Percentiles rank a stretch among this genome's conserved stretches.
These are phyloP conservation scores for Phymatocera aterrima DNA, from an alignment of 2,888 invertebrate species.

Conservation along the genomic window DNA sequence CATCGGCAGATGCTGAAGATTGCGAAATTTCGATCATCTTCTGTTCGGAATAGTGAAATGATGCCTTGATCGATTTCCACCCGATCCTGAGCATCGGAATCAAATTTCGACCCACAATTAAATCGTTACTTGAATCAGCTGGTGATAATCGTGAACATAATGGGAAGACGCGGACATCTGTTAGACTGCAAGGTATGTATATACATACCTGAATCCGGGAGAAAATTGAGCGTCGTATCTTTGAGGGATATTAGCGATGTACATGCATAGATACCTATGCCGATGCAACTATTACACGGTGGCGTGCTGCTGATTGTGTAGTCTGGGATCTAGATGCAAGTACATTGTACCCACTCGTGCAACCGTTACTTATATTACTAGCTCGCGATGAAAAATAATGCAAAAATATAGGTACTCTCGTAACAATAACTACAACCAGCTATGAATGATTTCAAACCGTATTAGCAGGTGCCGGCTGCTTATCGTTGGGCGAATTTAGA, in stretches of 20 bases:
- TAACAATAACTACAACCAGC: background rate
- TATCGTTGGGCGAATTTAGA: too few relatives aligned
- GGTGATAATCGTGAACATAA: background rate
- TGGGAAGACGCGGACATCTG: background rate
- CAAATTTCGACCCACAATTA: background rate
- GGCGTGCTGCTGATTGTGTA: constrained; percentile 30
- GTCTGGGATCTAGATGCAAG: constrained; percentile 31
- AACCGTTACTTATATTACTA: constrained; percentile 14
- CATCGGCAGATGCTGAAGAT: too few relatives aligned
- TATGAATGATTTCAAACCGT: constrained; percentile 26
- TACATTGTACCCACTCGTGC: constrained; percentile 22
- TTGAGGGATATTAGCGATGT: constrained; percentile 24
- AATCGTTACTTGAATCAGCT: background rate
- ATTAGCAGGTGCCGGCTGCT: background rate
- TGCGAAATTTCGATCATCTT: too few relatives aligned
- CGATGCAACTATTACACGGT: constrained; percentile 3
- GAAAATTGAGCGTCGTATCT: constrained; percentile 25
- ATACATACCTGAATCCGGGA: background rate
- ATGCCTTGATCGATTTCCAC: background rate
- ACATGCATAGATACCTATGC: too few relatives aligned
- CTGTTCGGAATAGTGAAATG: too few relatives aligned
- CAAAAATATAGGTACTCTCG: background rate
- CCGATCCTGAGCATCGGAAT: background rate
- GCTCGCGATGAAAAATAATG: constrained; percentile 28
- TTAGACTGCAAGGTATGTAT: background rate